Percentiles rank a stretch among this genome's conserved stretches.
phyloP scores from a whole-genome alignment of 1,140 invertebrate genomes.

The Stenopsyche tienmushanensis region DNA sequence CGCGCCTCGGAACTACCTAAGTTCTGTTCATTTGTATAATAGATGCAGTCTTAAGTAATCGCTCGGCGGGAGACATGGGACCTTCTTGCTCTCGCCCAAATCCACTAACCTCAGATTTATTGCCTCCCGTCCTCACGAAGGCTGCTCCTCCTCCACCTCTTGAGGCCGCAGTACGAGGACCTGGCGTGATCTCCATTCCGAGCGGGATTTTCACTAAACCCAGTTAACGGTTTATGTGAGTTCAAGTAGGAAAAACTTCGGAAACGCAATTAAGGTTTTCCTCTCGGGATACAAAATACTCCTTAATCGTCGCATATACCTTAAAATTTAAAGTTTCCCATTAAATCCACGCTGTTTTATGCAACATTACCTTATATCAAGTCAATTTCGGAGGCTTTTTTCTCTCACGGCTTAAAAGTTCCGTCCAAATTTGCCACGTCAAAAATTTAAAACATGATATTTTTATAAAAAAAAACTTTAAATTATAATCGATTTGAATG shows the following conservation, averaged over 20 bases:
- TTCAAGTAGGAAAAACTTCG: conserved; percentile 30
- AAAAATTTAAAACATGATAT: no score
- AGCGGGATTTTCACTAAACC: conserved; percentile 28
- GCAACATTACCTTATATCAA: neutral
- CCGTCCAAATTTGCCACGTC: no score
- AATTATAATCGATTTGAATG: no score
- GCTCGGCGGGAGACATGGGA: conserved; percentile 26
- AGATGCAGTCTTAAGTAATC: conserved; percentile 40
- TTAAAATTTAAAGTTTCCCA: conserved; percentile 4
- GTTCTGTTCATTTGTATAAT: conserved; percentile 31
- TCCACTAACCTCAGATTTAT: conserved; percentile 39
- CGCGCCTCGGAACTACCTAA: no score
- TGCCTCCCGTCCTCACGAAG: conserved; percentile 10
- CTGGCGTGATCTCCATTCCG: conserved; percentile 24
- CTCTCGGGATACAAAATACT: neutral
- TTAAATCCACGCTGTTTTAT: neutral
- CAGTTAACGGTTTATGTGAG: conserved; percentile 30
- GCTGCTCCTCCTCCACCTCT: neutral
- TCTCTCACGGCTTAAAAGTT: no score
- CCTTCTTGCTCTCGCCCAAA: conserved; percentile 23
- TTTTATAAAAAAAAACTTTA: no score
- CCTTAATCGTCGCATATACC: conserved; percentile 9
- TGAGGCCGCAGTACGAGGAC: conserved; percentile 4
- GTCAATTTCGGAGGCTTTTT: no score
- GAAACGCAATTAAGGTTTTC: conserved; percentile 31